These are phyloP conservation scores for Aphelinus atriplicis DNA, from an alignment of 1,140 invertebrate species.

Conservation along the genomic window DNA sequence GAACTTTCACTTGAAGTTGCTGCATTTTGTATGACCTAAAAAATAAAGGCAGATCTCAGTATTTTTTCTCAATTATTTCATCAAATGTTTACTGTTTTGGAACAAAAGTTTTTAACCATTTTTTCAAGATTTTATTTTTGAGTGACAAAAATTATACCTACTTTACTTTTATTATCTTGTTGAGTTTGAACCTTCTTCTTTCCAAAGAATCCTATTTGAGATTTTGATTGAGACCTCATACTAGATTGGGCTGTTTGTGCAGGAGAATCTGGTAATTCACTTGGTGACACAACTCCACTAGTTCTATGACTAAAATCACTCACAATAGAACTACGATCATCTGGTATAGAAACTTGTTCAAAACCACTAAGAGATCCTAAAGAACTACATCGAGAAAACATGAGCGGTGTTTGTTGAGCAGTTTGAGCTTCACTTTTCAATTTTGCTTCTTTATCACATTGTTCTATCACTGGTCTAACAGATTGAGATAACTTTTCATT, in stretches of 20 bases:
- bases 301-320: slow-evolving; percentile 92
- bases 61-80: no score
- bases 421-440: slow-evolving; percentile 16
- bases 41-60: not conserved
- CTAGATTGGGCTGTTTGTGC: slow-evolving; percentile 82
- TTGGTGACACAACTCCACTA: slow-evolving; percentile 92
- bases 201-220: slow-evolving; percentile 30
- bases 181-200: slow-evolving; percentile 24
- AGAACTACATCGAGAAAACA: slow-evolving; percentile 93
- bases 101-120: no score
- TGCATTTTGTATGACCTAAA: not conserved
- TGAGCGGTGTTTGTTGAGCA: slow-evolving; percentile 87
- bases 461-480: not conserved
- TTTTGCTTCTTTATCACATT: slow-evolving; percentile 31
- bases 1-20: slow-evolving; percentile 6
- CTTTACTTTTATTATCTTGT: slow-evolving; percentile 18
- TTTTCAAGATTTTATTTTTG: no score
- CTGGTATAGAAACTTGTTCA: slow-evolving; percentile 80
- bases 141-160: not conserved
- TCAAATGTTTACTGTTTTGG: no score
- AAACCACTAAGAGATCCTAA: slow-evolving; percentile 89
- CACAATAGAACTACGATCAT: slow-evolving; percentile 87
- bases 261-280: slow-evolving; percentile 93
- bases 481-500: slow-evolving; percentile 11
- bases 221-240: slow-evolving; percentile 55